Evolutionary conservation across 2,113 vertebrate genomes (phyloP).

Genomic region (Ahaetulla prasina): DNA sequence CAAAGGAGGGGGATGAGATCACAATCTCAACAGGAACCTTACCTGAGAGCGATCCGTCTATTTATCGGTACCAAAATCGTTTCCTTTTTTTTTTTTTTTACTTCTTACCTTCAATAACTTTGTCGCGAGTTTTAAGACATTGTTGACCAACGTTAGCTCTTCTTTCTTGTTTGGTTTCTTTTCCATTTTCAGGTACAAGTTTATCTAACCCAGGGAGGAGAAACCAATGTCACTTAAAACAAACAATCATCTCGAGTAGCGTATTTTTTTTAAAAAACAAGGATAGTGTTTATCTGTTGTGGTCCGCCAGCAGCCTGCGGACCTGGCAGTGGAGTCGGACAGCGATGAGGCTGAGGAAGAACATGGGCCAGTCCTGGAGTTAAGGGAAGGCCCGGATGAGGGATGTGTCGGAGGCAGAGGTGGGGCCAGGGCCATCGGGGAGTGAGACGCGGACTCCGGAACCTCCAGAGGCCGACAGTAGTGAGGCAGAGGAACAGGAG

Average conservation of each 20-base stretch:
- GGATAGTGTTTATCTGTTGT: no score
- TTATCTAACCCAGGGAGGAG: constrained; percentile 79
- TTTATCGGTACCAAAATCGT: not conserved
- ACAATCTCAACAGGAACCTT: not conserved
- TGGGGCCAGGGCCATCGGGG: no score
- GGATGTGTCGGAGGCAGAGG: no score
- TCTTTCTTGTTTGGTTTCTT: constrained; percentile 99
- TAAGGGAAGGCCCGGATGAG: no score
- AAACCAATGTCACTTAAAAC: not conserved
- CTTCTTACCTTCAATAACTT: constrained; percentile 91
- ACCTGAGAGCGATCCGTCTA: not conserved
- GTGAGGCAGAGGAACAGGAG: no score
- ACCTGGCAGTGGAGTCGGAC: no score
- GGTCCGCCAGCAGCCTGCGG: no score
- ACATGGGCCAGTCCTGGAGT: no score
- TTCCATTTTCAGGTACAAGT: constrained; percentile 99
- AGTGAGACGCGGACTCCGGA: no score
- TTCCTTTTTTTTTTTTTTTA: not conserved
- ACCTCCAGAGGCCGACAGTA: no score
- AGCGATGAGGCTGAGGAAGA: no score
- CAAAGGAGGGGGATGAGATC: not conserved
- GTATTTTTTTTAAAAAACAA: not conserved
- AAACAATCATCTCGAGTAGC: not conserved
- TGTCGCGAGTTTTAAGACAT: constrained; percentile 95
- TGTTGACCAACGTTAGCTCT: constrained; percentile 96